phyloP scores from a whole-genome alignment of 2,113 vertebrate species.

The Myrmophylax atrothorax region DNA sequence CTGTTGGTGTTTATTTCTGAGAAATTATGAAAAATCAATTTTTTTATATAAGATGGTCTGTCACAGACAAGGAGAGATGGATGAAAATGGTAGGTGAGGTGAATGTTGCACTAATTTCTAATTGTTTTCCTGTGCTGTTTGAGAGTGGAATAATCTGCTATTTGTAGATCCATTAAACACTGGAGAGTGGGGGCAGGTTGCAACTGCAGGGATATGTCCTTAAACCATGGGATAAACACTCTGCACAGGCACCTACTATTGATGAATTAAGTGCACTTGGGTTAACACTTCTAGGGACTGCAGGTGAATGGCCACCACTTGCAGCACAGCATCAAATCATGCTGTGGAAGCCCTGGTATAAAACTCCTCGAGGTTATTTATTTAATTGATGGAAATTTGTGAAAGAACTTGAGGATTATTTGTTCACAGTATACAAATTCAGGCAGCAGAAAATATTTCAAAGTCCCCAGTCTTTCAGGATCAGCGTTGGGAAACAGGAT shows the following conservation, averaged over 20 bases:
- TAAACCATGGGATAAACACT: not conserved
- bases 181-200: not conserved
- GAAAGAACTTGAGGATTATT: not conserved
- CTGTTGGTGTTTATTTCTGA: accelerated
- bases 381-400: not conserved
- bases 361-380: not conserved
- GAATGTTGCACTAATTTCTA: not conserved
- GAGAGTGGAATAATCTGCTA: not conserved
- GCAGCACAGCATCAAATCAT: not conserved
- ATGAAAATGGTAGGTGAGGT: not conserved
- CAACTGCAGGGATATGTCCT: not conserved
- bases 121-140: not conserved
- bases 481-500: constrained; percentile 15
- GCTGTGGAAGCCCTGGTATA: not conserved
- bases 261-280: not conserved
- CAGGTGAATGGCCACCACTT: not conserved
- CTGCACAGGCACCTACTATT: not conserved
- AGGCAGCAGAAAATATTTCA: not conserved
- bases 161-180: not conserved
- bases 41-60: not conserved
- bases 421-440: not conserved
- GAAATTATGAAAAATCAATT: not conserved
- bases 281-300: not conserved
- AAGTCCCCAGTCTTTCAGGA: not conserved
- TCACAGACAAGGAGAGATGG: not conserved